phyloP scores from a whole-genome alignment of 2,113 vertebrate genomes.

The Nothocercus julius region DNA sequence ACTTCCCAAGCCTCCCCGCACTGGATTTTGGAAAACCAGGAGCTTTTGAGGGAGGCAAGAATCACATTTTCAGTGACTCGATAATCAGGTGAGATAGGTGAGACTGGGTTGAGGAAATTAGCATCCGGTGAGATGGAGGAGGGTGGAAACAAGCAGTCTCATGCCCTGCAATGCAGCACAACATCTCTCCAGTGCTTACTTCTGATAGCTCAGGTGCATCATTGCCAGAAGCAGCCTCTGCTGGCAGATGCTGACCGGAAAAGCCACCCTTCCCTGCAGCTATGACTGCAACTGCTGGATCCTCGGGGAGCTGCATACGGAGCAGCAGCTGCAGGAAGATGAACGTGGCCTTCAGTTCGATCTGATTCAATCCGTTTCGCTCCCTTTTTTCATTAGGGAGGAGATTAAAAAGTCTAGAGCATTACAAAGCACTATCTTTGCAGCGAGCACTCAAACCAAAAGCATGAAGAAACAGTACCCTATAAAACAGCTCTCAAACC shows the following conservation, averaged over 20 bases:
- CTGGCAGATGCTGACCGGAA: conserved; percentile 37
- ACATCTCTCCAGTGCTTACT: conserved; percentile 1
- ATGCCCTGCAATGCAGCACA: conserved; percentile 70
- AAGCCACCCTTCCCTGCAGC: not conserved
- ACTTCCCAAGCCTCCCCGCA: not conserved
- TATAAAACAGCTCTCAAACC: conserved; percentile 8
- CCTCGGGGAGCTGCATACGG: not conserved
- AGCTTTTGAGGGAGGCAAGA: not conserved
- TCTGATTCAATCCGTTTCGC: not conserved
- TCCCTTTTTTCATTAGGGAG: conserved; percentile 34
- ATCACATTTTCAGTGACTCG: not conserved
- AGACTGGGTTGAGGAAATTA: not conserved
- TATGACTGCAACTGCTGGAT: conserved; percentile 15
- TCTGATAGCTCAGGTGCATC: conserved; percentile 15
- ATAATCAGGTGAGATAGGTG: conserved; percentile 10
- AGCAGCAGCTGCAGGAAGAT: conserved; percentile 2
- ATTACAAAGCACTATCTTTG: not conserved
- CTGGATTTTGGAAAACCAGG: not conserved
- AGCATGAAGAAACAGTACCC: not conserved
- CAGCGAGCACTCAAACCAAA: not conserved
- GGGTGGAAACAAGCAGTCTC: conserved; percentile 4
- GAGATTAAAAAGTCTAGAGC: not conserved
- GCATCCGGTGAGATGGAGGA: rapidly evolving
- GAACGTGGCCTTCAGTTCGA: conserved; percentile 3
- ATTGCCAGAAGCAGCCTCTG: conserved; percentile 55